Evolutionary conservation across 2,888 invertebrate species (phyloP).

Genomic region (Linnaemya tessellans): DNA sequence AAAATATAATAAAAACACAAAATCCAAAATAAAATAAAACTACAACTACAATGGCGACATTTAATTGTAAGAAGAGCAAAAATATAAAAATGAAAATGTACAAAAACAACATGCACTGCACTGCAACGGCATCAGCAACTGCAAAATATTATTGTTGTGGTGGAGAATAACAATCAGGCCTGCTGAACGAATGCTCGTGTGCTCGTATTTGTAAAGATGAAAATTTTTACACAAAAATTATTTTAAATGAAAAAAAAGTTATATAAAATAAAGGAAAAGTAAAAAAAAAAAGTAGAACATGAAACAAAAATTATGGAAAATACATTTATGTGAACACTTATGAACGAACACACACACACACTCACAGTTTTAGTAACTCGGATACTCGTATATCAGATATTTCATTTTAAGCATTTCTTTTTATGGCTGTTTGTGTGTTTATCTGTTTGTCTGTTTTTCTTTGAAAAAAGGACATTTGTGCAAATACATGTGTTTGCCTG

Average conservation of each 20-base stretch:
- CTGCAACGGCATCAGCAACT: neutral
- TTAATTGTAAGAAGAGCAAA: constrained; percentile 58
- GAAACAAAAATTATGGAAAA: constrained; percentile 14
- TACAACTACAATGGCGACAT: constrained; percentile 54
- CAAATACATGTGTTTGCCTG: neutral
- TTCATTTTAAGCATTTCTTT: neutral
- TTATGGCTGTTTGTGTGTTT: neutral
- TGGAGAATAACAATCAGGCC: constrained; percentile 10
- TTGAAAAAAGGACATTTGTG: no score
- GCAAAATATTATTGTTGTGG: neutral
- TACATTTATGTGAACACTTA: neutral
- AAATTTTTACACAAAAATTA: constrained; percentile 43
- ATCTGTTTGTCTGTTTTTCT: no score
- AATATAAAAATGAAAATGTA: constrained; percentile 31
- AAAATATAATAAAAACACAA: constrained; percentile 16
- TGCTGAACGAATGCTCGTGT: constrained; percentile 6
- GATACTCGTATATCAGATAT: constrained; percentile 6
- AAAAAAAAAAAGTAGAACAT: neutral
- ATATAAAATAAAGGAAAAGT: neutral
- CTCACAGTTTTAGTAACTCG: neutral
- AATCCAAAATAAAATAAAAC: constrained; percentile 30
- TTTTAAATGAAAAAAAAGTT: constrained; percentile 17
- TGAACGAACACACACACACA: neutral
- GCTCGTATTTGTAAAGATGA: constrained; percentile 12
- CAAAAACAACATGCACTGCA: neutral